phyloP scores from a whole-genome alignment of 2,888 invertebrate species.

The Eulithis testata region DNA sequence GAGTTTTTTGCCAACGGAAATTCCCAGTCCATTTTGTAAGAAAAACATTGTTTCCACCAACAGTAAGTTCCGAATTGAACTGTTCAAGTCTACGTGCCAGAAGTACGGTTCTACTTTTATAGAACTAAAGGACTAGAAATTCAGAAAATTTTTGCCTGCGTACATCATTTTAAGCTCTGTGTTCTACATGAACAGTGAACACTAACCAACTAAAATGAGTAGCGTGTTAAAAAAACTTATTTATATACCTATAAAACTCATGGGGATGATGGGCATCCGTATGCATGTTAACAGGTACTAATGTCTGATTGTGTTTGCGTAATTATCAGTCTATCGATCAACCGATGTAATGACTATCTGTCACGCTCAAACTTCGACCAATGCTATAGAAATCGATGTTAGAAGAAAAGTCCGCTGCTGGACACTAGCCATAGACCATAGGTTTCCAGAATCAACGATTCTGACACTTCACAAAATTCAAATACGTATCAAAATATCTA shows the following conservation, averaged over 20 bases:
- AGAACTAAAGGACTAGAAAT: too few relatives aligned
- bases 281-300: background rate
- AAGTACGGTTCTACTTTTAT: background rate
- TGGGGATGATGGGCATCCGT: background rate
- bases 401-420: too few relatives aligned
- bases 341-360: background rate
- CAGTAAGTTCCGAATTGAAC: constrained; percentile 7
- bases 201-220: too few relatives aligned
- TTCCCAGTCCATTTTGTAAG: constrained; percentile 7
- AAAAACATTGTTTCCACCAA: constrained; percentile 15
- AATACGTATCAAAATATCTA: too few relatives aligned
- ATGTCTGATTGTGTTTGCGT: background rate
- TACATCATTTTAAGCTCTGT: background rate
- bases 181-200: too few relatives aligned
- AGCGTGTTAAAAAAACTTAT: too few relatives aligned
- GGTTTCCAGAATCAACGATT: too few relatives aligned
- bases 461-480: too few relatives aligned
- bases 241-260: too few relatives aligned
- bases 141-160: too few relatives aligned
- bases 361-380: background rate
- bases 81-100: constrained; percentile 12
- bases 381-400: too few relatives aligned
- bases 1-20: constrained; percentile 3
- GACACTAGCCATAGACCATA: too few relatives aligned
- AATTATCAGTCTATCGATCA: background rate